Base-by-base conservation (phyloP, 2,113 vertebrate species). In the Engraulis encrasicolus region DNA sequence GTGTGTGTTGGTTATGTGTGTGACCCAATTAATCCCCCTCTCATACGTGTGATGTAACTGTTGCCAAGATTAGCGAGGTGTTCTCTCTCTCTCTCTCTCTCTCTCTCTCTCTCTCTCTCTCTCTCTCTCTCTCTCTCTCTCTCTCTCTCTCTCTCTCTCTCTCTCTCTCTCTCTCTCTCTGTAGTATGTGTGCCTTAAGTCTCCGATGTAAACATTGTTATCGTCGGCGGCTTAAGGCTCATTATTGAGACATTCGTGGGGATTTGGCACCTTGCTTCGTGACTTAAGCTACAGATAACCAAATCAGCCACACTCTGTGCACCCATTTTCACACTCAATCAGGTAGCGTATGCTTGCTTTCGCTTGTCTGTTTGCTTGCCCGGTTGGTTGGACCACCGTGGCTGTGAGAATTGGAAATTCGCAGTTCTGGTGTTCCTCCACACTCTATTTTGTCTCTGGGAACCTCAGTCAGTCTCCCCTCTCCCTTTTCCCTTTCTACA, bases 261-360 rank as follows among this genome's bases (percentile, higher is more conserved):
- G n/a, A 38, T 38, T 40, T 81, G 78, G 61, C 66, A 23, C 80
- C 79, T 50, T 78, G 50, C 50, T 86, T 80, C 40, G 27, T 79
- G 54, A 79, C 31, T 77, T 36, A 84, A 83, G 82, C 82, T 54
- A 83, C 50, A 85, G 71, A 84, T 86, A 61, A 85, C 84, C 71
- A 78, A 87, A 50, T 87, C 78, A 77, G 31, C 66, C 83, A 86
- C 38, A 74, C 31, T 79, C 87, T 77, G 85, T 40, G 89, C 85
- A 84, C 78, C 79, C 17, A 34, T 38, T 80, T 88, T 88, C 80
- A 85, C 23, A 83, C 80, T 19, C 19, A 17, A 23, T 80, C 66
- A 82, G 45, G 82, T 87, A 74, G 27, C 66, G 34, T 74, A 74
- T 74, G n/a, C n/a, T n/a, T n/a, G n/a, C n/a, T n/a, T n/a, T n/a